These are phyloP conservation scores for Ctena decussata DNA, from an alignment of 2,888 invertebrate species.

Conservation along the genomic window DNA sequence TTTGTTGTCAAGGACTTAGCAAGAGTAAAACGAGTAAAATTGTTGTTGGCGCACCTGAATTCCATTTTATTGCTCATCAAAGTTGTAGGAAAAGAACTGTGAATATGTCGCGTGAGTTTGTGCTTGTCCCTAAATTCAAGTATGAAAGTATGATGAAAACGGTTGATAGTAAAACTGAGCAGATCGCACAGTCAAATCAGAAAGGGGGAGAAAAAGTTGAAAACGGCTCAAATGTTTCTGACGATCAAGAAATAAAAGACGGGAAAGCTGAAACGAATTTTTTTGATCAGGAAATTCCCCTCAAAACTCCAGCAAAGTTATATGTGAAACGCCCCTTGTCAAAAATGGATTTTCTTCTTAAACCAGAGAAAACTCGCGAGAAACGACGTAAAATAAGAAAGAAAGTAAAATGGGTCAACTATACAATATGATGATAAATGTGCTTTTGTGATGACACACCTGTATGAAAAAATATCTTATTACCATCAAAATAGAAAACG, in stretches of 20 bases:
- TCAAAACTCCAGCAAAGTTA: too few relatives aligned
- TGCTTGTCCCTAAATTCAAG: neutral
- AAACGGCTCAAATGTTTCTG: too few relatives aligned
- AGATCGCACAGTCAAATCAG: too few relatives aligned
- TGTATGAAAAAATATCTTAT: too few relatives aligned
- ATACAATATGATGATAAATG: too few relatives aligned
- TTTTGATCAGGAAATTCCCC: too few relatives aligned
- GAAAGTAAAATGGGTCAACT: neutral
- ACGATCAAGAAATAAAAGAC: too few relatives aligned
- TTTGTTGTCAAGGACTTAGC: neutral
- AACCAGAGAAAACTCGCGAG: neutral
- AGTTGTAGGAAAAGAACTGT: neutral
- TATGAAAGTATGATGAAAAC: neutral
- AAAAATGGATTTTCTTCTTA: neutral
- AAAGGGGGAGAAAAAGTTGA: too few relatives aligned
- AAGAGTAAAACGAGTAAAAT: neutral
- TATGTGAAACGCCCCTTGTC: too few relatives aligned
- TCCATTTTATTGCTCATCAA: neutral
- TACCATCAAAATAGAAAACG: too few relatives aligned
- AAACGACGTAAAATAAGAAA: neutral
- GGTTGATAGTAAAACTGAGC: neutral
- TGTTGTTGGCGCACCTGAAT: neutral
- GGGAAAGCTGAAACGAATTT: too few relatives aligned
- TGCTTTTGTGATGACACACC: too few relatives aligned
- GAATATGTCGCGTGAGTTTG: neutral